A percentile compares a stretch with the other conserved stretches of the same genome.
Evolutionary conservation across 2,888 invertebrate genomes (phyloP).

Genomic region (Calameuta idolon): DNA sequence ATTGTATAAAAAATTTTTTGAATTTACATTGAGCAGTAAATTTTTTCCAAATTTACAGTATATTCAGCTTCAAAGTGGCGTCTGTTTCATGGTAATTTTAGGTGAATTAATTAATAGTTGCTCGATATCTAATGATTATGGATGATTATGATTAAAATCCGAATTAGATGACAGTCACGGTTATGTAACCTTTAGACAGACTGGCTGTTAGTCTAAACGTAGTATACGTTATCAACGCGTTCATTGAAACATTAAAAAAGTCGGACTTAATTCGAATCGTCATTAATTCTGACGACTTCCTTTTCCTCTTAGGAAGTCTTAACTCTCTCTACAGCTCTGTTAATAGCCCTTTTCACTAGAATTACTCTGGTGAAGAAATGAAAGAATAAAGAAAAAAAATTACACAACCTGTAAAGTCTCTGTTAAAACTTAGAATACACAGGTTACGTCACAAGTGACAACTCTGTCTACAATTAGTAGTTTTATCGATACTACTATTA

Average conservation of each 20-base stretch:
- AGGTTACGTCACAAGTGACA: not conserved
- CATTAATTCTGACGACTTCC: not conserved
- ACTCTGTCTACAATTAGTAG: not conserved
- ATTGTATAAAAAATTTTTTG: not conserved
- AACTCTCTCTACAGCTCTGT: not conserved
- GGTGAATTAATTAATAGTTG: not conserved
- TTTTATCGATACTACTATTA: not conserved
- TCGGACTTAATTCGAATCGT: not conserved
- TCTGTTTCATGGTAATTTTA: not conserved
- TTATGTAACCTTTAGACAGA: not conserved
- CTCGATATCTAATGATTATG: not conserved
- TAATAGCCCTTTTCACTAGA: not conserved
- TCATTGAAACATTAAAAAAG: not conserved
- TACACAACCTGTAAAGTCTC: not conserved
- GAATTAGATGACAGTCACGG: not conserved
- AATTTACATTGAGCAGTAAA: not conserved
- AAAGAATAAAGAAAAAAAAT: not conserved
- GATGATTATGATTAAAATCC: not conserved
- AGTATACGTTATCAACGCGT: not conserved
- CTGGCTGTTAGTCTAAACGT: not conserved
- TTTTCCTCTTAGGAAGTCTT: not conserved
- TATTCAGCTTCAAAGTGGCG: not conserved
- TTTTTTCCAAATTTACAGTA: not conserved
- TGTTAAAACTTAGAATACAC: not conserved
- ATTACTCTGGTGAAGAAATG: not conserved